Base-by-base conservation (phyloP, 2,888 invertebrate species). In the Xanthorhoe designata region DNA sequence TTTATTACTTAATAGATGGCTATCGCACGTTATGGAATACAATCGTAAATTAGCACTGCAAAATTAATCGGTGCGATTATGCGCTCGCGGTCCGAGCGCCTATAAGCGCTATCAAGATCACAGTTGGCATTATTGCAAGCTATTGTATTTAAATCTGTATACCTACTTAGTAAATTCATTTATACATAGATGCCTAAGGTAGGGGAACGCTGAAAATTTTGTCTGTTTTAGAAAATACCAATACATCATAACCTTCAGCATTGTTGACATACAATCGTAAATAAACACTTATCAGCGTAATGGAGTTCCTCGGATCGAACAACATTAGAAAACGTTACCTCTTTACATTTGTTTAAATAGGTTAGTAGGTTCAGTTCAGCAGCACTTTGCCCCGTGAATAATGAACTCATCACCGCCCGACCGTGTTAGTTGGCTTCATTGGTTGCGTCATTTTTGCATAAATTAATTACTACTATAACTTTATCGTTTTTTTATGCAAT, bases 351-450 rank as follows among this genome's bases (percentile, higher is more conserved):
- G 79, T 81, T 82, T 79, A 85, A 82, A 81, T 86, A 86, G 84
- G 86, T 84, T 84, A 84, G 72, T 80, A 73, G 80, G 78, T 76
- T 77, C 75, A 61, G 72, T 71, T 71, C 70, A 64, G 62, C 62
- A 69, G 64, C 72, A 69, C 67, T 73, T 68, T 70, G 61, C 59
- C 66, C 61, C 70, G 79, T 84, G 79, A 85, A 81, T 86, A 88
- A 89, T 88, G 85, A 87, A 82, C 80, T 82, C 84, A 85, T 87
- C 84, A 80, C 66, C 75, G 68, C 71, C 78, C 72, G 75, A 76
- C 74, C 80, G 78, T 78, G 80, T 80, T 82, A 80, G 79, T 80
- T 83, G 83, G 80, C 82, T 75, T 76, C 80, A 82, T 85, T 84
- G 78, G 76, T 76, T 81, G 74, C 45, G 61, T 51, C 54, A 57